A percentile compares a stretch with the other conserved stretches of the same genome.
phyloP scores from a whole-genome alignment of 2,797 vertebrate genomes.

The Agapornis canus region DNA sequence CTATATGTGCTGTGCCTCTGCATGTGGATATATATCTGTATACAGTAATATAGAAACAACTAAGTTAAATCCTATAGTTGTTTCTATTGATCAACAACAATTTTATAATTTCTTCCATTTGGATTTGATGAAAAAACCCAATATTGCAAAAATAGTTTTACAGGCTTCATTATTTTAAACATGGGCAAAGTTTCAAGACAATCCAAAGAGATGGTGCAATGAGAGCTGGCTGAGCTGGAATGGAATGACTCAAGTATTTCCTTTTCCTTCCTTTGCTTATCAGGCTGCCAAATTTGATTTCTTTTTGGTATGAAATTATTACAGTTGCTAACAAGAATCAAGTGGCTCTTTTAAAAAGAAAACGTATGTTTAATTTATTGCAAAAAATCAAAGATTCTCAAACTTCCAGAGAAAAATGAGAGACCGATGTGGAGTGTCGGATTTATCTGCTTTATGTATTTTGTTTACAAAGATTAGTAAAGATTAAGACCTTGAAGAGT shows the following conservation, averaged over 20 bases:
- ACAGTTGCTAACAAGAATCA: background rate
- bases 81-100: background rate
- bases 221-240: conserved; percentile 28
- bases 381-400: background rate
- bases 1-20: background rate
- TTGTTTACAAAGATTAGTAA: background rate
- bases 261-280: conserved; percentile 45
- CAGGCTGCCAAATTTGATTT: conserved; percentile 32
- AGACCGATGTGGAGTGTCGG: background rate
- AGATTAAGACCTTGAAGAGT: background rate
- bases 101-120: conserved; percentile 8
- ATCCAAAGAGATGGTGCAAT: conserved; percentile 9
- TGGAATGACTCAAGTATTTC: conserved; percentile 25
- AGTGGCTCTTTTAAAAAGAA: background rate
- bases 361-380: background rate
- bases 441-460: background rate
- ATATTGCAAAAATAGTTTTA: conserved; percentile 10
- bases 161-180: conserved; percentile 3
- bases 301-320: conserved; percentile 5
- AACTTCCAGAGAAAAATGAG: background rate
- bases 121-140: background rate
- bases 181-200: conserved; percentile 30
- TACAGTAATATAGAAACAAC: background rate
- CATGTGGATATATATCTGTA: background rate
- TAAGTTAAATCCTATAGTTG: background rate